phyloP scores from a whole-genome alignment of 2,888 invertebrate genomes.

The Aspidapion aeneum region DNA sequence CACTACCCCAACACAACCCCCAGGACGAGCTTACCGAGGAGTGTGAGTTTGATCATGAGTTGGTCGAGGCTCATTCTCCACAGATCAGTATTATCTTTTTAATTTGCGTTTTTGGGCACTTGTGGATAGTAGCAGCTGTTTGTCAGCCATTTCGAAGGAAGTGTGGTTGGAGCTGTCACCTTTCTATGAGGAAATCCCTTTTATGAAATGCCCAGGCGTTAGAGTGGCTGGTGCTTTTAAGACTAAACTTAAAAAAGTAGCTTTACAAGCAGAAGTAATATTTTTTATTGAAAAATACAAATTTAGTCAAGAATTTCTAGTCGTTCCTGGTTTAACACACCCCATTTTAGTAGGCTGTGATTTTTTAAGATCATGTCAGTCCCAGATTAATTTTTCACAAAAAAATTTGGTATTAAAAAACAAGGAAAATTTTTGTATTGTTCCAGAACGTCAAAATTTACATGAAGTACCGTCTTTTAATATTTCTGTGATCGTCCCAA shows the following conservation, averaged over 20 bases:
- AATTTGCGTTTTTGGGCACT: constrained; percentile 10
- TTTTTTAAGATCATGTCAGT: constrained; percentile 13
- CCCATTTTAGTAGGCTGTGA: background rate
- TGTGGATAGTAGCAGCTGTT: constrained; percentile 15
- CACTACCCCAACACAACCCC: too few species aligned
- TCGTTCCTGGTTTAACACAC: constrained; percentile 15
- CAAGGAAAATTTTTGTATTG: too few species aligned
- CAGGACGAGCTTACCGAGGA: too few species aligned
- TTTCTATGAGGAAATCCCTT: constrained; percentile 12
- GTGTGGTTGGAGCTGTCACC: constrained; percentile 16
- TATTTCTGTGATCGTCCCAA: too few species aligned
- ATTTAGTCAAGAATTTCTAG: constrained; percentile 21
- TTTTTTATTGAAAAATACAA: constrained; percentile 10
- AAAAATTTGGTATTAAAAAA: too few species aligned
- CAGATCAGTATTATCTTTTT: background rate
- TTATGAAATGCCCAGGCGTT: constrained; percentile 19
- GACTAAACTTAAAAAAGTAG: constrained; percentile 1
- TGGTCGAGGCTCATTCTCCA: background rate
- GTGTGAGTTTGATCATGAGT: background rate
- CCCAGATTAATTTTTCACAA: constrained; percentile 20
- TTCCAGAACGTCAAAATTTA: too few species aligned
- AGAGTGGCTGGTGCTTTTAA: constrained; percentile 18
- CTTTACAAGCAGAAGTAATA: constrained; percentile 10
- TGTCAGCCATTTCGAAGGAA: constrained; percentile 11
- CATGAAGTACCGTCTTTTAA: too few species aligned